Percentiles rank a stretch among this genome's conserved stretches.
Conservation (phyloP, 1,140 invertebrate genomes). For the Battus philenor region DNA sequence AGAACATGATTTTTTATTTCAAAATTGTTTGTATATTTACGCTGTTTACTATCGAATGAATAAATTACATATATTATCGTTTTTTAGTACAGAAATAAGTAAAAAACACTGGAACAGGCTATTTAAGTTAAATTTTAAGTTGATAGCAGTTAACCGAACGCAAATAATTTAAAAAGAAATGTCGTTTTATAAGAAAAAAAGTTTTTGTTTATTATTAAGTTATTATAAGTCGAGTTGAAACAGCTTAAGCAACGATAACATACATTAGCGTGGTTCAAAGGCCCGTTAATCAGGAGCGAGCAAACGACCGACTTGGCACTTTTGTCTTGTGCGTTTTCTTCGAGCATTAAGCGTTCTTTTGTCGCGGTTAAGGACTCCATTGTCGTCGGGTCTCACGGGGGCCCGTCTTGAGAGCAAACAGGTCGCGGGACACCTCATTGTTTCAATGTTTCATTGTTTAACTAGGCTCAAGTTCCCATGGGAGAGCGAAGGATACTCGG, state of each 20-base stretch:
- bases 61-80: no score
- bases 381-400: conserved; percentile 50
- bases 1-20: no score
- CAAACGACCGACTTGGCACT: conserved; percentile 23
- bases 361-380: conserved; percentile 43
- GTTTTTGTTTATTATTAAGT: no score
- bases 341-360: conserved; percentile 44
- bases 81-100: no score
- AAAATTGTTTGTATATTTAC: no score
- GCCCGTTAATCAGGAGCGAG: conserved; percentile 5
- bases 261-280: conserved; percentile 8
- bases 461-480: conserved; percentile 57
- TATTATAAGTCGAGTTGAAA: not conserved
- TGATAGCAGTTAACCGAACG: no score
- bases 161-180: no score
- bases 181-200: no score
- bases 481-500: conserved; percentile 24
- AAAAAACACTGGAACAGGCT: no score
- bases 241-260: conserved; percentile 6
- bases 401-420: conserved; percentile 53
- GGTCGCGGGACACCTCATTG: conserved; percentile 47
- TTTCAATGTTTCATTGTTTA: conserved; percentile 54
- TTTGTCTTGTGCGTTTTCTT: conserved; percentile 52
- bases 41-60: no score
- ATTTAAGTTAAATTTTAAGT: no score